These are phyloP conservation scores for Syndactyla subalaris DNA, from an alignment of 2,797 vertebrate species.

Conservation along the genomic window DNA sequence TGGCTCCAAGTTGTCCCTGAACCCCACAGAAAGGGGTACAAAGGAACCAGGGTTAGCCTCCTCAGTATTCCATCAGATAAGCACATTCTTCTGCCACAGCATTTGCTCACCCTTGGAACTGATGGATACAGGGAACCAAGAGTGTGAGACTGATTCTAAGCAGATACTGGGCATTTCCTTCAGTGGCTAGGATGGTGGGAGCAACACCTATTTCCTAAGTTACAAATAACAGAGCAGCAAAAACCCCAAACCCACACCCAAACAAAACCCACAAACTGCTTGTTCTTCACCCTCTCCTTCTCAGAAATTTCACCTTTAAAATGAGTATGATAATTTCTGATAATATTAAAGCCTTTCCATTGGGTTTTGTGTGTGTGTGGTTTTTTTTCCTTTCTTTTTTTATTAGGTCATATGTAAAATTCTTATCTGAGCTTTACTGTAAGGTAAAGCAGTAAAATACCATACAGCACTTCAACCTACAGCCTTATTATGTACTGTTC, in stretches of 20 bases:
- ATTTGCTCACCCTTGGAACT: not conserved
- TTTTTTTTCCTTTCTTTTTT: not conserved
- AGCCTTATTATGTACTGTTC: not conserved
- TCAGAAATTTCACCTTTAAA: not conserved
- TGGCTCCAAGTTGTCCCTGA: not conserved
- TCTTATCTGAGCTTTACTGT: not conserved
- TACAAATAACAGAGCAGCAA: not conserved
- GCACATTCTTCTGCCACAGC: not conserved
- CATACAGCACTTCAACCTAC: not conserved
- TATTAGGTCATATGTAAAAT: not conserved
- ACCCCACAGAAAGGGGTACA: not conserved
- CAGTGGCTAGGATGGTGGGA: not conserved
- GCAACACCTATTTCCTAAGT: not conserved
- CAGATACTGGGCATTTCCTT: not conserved
- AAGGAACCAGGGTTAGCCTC: not conserved
- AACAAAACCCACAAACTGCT: rapidly evolving
- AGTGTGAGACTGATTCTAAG: not conserved
- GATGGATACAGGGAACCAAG: not conserved
- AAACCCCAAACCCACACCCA: not conserved
- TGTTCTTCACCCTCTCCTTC: not conserved
- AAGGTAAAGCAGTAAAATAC: not conserved
- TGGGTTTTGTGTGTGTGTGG: rapidly evolving
- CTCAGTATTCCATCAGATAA: not conserved
- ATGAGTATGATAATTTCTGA: not conserved
- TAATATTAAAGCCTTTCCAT: not conserved